Percentiles rank a stretch among this genome's conserved stretches.
phyloP scores from a whole-genome alignment of 2,113 vertebrate species.

The Rynchops niger region DNA sequence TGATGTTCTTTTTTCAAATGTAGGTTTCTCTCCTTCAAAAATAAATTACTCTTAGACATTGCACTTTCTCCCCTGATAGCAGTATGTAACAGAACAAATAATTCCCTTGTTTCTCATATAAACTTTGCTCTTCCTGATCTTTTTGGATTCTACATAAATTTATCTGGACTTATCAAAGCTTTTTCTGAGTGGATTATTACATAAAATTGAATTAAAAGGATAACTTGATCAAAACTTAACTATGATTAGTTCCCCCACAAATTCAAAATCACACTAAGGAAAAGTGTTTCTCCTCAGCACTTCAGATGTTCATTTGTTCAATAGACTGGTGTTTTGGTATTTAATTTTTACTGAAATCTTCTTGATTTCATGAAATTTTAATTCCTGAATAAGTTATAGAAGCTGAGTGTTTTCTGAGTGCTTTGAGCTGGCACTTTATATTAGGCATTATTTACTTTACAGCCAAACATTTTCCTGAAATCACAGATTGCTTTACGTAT shows the following conservation, averaged over 20 bases:
- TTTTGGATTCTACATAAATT: background rate
- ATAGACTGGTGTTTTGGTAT: background rate
- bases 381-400: background rate
- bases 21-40: background rate
- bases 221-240: background rate
- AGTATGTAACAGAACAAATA: background rate
- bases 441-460: background rate
- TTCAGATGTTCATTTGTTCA: background rate
- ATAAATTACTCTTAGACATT: background rate
- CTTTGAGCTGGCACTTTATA: background rate
- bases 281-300: background rate
- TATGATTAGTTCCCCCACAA: background rate
- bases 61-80: background rate
- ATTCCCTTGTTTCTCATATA: background rate
- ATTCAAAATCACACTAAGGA: background rate
- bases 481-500: background rate
- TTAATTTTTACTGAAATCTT: background rate
- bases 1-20: background rate
- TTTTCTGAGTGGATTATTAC: background rate
- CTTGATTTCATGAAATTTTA: background rate
- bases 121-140: background rate
- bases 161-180: background rate
- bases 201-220: background rate
- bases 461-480: background rate
- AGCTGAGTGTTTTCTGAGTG: background rate